Conservation (phyloP, 2,888 invertebrate genomes). For the Ormyrus rosae region DNA sequence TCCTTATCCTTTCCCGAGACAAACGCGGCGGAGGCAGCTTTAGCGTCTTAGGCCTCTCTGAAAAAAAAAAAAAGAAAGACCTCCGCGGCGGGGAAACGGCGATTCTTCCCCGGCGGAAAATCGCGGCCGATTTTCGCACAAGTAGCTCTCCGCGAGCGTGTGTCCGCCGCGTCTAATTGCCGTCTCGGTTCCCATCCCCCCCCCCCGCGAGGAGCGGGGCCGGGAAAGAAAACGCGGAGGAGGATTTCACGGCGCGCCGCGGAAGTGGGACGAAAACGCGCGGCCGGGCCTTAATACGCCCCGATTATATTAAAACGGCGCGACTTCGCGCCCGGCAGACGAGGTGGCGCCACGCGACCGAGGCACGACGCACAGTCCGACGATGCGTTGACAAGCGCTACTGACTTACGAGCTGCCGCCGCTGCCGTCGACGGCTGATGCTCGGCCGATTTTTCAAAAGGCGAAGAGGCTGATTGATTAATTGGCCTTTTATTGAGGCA, state of each 20-base stretch:
- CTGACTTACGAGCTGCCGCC: constrained; percentile 58
- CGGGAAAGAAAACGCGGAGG: constrained; percentile 8
- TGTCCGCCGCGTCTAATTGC: constrained; percentile 53
- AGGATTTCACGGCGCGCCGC: constrained; percentile 47
- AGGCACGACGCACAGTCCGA: constrained; percentile 61
- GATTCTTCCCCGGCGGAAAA: constrained; percentile 41
- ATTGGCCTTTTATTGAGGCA: too few species aligned
- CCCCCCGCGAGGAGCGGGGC: constrained; percentile 15
- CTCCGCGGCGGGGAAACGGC: neutral
- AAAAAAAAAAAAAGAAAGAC: too few species aligned
- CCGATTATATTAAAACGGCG: constrained; percentile 38
- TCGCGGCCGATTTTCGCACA: constrained; percentile 48
- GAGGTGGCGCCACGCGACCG: constrained; percentile 69
- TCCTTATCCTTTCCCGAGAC: constrained; percentile 40
- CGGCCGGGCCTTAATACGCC: constrained; percentile 24
- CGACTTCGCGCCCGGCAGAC: constrained; percentile 29
- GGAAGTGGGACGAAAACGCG: constrained; percentile 59
- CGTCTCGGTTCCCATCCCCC: constrained; percentile 52
- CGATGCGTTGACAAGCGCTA: constrained; percentile 67
- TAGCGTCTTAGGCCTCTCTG: too few species aligned
- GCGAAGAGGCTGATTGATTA: too few species aligned
- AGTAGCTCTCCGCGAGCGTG: too few species aligned
- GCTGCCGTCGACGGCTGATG: neutral
- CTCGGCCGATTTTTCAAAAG: too few species aligned
- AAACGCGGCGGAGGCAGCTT: too few species aligned